Conservation (phyloP, 2,113 vertebrate genomes). For the Podilymbus podiceps region DNA sequence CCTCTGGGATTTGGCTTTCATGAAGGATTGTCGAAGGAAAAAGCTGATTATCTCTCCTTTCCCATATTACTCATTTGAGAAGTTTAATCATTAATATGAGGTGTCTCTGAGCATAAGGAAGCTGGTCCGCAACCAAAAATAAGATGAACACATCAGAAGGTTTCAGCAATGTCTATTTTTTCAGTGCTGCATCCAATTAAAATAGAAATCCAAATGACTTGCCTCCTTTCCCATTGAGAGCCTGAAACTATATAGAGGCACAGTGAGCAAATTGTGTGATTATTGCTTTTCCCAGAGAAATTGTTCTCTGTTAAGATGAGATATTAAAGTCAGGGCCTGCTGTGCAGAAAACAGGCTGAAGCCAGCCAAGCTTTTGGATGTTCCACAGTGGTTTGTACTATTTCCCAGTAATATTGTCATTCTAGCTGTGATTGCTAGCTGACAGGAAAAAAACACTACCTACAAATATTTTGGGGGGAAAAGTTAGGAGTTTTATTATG, state of each 20-base stretch:
- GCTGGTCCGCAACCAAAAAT: not conserved
- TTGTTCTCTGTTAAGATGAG: slow-evolving; percentile 51
- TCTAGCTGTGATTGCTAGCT: not conserved
- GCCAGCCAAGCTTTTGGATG: slow-evolving; percentile 22
- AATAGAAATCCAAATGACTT: slow-evolving; percentile 25
- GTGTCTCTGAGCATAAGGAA: not conserved
- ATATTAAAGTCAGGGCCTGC: slow-evolving; percentile 54
- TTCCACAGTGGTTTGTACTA: not conserved
- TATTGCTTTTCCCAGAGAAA: slow-evolving; percentile 52
- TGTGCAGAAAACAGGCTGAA: slow-evolving; percentile 64
- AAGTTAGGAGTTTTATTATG: not conserved
- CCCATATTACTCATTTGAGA: not conserved
- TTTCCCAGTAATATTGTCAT: slow-evolving; percentile 4
- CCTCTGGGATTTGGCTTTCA: not conserved
- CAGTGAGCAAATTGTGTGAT: slow-evolving; percentile 33
- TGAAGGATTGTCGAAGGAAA: not conserved
- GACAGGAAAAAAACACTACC: not conserved
- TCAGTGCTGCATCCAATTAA: slow-evolving; percentile 20
- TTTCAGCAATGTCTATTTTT: not conserved
- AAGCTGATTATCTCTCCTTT: not conserved
- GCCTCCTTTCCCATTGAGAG: slow-evolving; percentile 14
- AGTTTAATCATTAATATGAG: not conserved
- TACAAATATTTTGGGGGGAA: not conserved
- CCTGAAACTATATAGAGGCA: not conserved
- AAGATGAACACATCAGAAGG: not conserved